phyloP scores from a whole-genome alignment of 2,797 vertebrate genomes.

The Kryptopterus vitreolus region DNA sequence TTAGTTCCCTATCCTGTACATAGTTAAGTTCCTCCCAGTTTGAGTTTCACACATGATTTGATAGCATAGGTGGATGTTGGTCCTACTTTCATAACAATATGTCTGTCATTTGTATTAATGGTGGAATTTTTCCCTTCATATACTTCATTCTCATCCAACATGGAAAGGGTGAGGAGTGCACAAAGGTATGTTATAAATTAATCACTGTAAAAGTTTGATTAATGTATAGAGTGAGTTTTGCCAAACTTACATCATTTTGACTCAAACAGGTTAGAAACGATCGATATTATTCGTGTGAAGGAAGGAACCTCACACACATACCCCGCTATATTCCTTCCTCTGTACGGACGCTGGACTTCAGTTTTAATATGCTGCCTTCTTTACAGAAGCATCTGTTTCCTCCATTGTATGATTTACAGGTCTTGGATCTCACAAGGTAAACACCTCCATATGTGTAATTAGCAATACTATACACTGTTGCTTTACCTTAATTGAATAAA shows the following conservation, averaged over 20 bases:
- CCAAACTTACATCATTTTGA: background rate
- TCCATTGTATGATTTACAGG: constrained; percentile 18
- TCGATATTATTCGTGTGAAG: constrained; percentile 40
- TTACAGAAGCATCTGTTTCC: constrained; percentile 41
- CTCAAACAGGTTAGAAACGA: constrained; percentile 38
- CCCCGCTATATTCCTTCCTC: constrained; percentile 41
- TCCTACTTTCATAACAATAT: background rate
- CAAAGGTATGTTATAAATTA: constrained; percentile 19
- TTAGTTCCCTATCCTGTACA: constrained; percentile 3
- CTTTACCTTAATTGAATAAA: background rate
- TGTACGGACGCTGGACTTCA: constrained; percentile 28
- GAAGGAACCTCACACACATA: constrained; percentile 44
- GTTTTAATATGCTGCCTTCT: constrained; percentile 25
- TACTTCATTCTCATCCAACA: constrained; percentile 4
- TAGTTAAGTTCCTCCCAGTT: background rate
- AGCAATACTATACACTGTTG: background rate
- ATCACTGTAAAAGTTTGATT: background rate
- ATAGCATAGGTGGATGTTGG: background rate
- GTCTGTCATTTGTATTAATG: background rate
- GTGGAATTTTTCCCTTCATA: background rate
- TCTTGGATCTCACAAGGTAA: constrained; percentile 53
- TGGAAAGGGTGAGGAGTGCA: constrained; percentile 38
- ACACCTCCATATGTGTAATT: background rate
- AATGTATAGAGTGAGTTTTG: background rate
- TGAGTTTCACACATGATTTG: background rate